Base-by-base conservation (phyloP, 2,797 vertebrate genomes). In the Denticeps clupeoides region DNA sequence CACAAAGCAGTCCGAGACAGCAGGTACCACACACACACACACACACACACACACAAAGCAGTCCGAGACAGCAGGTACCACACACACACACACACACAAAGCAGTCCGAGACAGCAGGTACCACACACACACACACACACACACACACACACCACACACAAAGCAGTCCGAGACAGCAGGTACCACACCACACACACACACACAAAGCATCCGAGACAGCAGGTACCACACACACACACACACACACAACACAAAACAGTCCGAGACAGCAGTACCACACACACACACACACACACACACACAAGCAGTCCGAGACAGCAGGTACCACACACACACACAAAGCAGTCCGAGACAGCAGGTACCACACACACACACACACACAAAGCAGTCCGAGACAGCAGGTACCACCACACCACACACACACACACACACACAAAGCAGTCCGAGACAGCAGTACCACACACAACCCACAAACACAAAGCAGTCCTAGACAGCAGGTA, bases 201-300 rank as follows among this genome's bases (percentile, higher is more conserved):
- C 92, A 96, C 69, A 74, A 81, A 21, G 73, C 90, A 60, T 78
- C 52, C 73, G 79, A 37, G 79, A 89, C 70, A 88, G 84, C 72
- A 87, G 85, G 87, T 89, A 55, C 69, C 49, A 0, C 41, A 29
- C 21, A 4, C 24, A 25, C n/a, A 5, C 5, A 7, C 1, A 29
- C 11, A 5, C 28, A 25, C 27, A 28, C 27, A 11, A 27, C 92
- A 96, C 69, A 74, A 81, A 21, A 73, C 90, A 60, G 72, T 78
- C 52, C 73, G 79, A 37, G 79, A 89, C 70, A 88, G 84, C 72
- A 87, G 85, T 89, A 55, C 69, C 49, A 0, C 41, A 29, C 21
- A 4, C 24, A 25, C n/a, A 5, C 5, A 7, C 1, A 29, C 11
- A 5, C 28, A 25, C 25, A 23, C 4, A 7, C 24, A 27, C 28